Percentiles rank a stretch among this genome's conserved stretches.
Conservation (phyloP, 1,140 invertebrate genomes). For the Sinella curviseta region DNA sequence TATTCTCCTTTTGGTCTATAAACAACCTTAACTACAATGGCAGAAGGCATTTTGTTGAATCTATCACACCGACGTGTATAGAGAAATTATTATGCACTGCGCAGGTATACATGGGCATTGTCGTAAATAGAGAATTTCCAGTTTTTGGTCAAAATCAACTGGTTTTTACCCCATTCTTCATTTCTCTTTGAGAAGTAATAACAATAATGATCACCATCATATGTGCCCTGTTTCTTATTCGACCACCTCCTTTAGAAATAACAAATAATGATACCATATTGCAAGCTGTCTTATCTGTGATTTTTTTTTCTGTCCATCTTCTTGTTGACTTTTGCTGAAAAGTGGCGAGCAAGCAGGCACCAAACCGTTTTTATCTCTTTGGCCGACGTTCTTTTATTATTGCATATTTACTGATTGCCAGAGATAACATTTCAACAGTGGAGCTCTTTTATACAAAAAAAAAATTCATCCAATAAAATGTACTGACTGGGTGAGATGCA, state of each 20-base stretch:
- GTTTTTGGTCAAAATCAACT: slow-evolving; percentile 17
- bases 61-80: no score
- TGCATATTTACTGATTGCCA: background rate
- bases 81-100: no score
- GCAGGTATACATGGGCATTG: background rate
- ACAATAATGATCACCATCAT: background rate
- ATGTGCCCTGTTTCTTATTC: slow-evolving; percentile 1
- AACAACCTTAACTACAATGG: background rate
- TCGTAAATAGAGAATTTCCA: slow-evolving; percentile 6
- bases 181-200: background rate
- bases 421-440: no score
- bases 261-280: slow-evolving; percentile 9
- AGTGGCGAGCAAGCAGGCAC: background rate
- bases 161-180: slow-evolving; percentile 10
- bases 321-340: background rate
- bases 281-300: background rate
- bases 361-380: background rate
- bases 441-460: background rate
- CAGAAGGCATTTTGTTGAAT: background rate
- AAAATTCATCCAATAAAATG: background rate
- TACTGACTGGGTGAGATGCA: background rate
- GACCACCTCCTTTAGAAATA: background rate
- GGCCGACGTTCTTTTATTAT: slow-evolving; percentile 14
- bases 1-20: background rate
- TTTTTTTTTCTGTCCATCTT: background rate